phyloP scores from a whole-genome alignment of 2,113 vertebrate species.

The Lethenteron camtschaticum region DNA sequence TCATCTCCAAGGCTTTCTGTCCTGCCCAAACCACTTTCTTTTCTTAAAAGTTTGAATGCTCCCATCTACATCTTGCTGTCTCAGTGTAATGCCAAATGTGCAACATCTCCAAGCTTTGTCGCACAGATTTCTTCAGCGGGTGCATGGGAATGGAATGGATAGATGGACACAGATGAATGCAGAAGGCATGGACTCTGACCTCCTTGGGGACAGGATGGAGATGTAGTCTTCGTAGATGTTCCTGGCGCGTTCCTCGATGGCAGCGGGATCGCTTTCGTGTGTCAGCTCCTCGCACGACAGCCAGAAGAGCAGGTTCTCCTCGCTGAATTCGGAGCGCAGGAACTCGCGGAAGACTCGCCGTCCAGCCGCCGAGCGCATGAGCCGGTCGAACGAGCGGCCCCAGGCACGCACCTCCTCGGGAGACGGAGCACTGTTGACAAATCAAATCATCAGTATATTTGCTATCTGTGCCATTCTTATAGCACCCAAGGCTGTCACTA shows the following conservation, averaged over 20 bases:
- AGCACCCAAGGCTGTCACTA: too few relatives aligned
- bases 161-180: too few relatives aligned
- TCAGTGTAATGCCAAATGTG: too few relatives aligned
- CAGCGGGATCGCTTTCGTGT: conserved; percentile 47
- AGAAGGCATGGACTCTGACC: conserved; percentile 21
- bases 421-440: conserved; percentile 21
- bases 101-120: too few relatives aligned
- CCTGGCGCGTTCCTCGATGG: conserved; percentile 65
- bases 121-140: too few relatives aligned
- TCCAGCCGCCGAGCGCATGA: conserved; percentile 75
- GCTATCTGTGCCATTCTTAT: too few relatives aligned
- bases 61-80: too few relatives aligned
- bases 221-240: conserved; percentile 96
- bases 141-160: too few relatives aligned
- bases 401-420: conserved; percentile 74
- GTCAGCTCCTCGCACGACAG: conserved; percentile 84
- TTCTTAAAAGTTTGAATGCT: too few relatives aligned
- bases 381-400: conserved; percentile 88
- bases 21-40: neutral
- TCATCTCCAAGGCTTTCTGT: neutral
- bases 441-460: too few relatives aligned
- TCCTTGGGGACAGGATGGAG: conserved; percentile 94
- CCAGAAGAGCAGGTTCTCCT: conserved; percentile 98
- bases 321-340: conserved; percentile 84
- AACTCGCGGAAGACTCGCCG: conserved; percentile 77